phyloP scores from a whole-genome alignment of 1,140 invertebrate genomes.

The Pseudomyrmex pallidus region DNA sequence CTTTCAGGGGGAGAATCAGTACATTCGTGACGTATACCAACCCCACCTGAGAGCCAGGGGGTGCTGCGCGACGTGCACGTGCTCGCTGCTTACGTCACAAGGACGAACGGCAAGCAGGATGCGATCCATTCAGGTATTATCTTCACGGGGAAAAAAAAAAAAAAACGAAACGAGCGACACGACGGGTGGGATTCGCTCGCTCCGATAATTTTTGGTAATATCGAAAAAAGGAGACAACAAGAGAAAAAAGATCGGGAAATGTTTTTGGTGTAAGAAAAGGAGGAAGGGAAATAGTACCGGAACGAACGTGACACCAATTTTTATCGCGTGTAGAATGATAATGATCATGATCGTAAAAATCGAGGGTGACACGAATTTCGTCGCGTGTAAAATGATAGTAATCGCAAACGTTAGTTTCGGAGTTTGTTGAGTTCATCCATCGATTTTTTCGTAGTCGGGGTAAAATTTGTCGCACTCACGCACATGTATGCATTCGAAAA shows the following conservation, averaged over 20 bases:
- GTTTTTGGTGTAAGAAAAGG: not conserved
- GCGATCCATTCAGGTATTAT: constrained; percentile 69
- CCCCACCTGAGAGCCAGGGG: constrained; percentile 66
- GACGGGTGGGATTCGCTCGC: too few species aligned
- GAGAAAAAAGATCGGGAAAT: not conserved
- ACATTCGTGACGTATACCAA: constrained; percentile 70
- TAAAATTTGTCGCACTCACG: not conserved
- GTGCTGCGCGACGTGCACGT: constrained; percentile 77
- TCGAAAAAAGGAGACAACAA: not conserved
- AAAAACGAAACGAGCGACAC: not conserved
- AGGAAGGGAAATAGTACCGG: too few species aligned
- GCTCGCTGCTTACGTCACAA: constrained; percentile 81
- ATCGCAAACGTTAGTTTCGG: too few species aligned
- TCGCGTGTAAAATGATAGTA: constrained; percentile 24
- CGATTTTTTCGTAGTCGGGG: not conserved
- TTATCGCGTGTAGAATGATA: constrained; percentile 14
- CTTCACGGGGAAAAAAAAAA: not conserved
- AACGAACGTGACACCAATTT: constrained; percentile 2
- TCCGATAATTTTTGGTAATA: not conserved
- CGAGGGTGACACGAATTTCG: constrained; percentile 4
- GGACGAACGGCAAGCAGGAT: constrained; percentile 69
- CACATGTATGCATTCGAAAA: not conserved
- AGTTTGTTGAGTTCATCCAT: constrained; percentile 18
- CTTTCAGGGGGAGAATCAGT: constrained; percentile 71
- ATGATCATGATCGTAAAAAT: not conserved